Conservation (phyloP, 2,888 invertebrate species). For the Torymus auratus region DNA sequence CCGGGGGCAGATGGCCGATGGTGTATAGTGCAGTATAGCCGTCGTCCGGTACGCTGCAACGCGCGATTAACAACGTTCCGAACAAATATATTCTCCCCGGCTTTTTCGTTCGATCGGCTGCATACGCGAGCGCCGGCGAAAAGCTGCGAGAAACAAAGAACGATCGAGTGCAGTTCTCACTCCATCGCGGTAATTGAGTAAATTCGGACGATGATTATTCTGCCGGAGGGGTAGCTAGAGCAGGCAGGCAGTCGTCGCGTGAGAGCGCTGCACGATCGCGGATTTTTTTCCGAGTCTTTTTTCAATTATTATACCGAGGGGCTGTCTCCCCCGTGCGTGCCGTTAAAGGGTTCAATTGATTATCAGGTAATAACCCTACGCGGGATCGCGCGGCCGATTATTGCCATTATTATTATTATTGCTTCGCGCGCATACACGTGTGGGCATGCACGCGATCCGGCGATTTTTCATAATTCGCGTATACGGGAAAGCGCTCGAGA, state of each 20-base stretch:
- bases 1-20: not conserved
- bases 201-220: constrained; percentile 19
- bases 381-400: too few species aligned
- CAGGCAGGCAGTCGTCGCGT: too few species aligned
- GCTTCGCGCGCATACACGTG: too few species aligned
- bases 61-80: constrained; percentile 8
- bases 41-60: not conserved
- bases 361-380: not conserved
- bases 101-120: not conserved
- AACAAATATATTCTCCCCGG: constrained; percentile 12
- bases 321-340: not conserved
- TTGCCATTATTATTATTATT: too few species aligned
- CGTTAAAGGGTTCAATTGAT: constrained; percentile 33
- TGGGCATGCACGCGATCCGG: constrained; percentile 25
- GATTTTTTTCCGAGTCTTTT: too few species aligned
- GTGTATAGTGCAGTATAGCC: too few species aligned
- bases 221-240: not conserved
- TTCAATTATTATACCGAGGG: too few species aligned
- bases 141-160: constrained; percentile 5
- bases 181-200: not conserved
- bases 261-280: too few species aligned
- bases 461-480: constrained; percentile 42
- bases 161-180: not conserved
- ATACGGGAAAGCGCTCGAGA: constrained; percentile 5
- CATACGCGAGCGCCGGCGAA: not conserved